These are phyloP conservation scores for Sebastes steindachneri DNA, from an alignment of 2,797 vertebrate genomes.

Conservation along the genomic window DNA sequence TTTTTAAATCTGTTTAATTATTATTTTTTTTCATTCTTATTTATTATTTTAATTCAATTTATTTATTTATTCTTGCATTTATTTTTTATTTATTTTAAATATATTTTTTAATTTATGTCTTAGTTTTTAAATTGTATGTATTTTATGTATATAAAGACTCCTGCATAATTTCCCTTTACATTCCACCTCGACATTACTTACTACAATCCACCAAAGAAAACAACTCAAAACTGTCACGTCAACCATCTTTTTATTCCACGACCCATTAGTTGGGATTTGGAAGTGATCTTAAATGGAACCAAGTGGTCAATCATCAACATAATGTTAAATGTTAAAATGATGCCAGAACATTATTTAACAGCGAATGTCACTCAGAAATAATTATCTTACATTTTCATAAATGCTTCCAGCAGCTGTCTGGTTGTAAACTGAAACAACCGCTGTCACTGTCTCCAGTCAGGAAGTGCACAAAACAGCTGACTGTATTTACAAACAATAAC, in stretches of 20 bases:
- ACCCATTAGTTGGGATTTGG: not conserved
- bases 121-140: too few relatives aligned
- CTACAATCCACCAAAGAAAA: not conserved
- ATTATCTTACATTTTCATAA: not conserved
- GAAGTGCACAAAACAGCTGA: not conserved
- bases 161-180: too few relatives aligned
- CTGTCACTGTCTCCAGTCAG: not conserved
- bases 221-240: not conserved
- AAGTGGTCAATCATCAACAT: not conserved
- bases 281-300: not conserved
- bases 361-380: not conserved
- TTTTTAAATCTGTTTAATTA: too few relatives aligned
- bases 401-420: not conserved
- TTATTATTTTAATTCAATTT: too few relatives aligned
- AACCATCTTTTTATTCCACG: slow-evolving; percentile 40
- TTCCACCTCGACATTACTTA: not conserved
- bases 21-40: too few relatives aligned
- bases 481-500: not conserved
- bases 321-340: not conserved
- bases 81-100: too few relatives aligned
- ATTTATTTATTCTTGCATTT: too few relatives aligned
- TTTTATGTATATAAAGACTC: too few relatives aligned
- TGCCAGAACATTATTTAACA: not conserved
- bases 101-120: too few relatives aligned
- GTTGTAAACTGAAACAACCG: not conserved